A percentile compares a stretch with the other conserved stretches of the same genome.
These are phyloP conservation scores for Zenarchopterus dispar DNA, from an alignment of 2,797 vertebrate genomes.

Conservation along the genomic window DNA sequence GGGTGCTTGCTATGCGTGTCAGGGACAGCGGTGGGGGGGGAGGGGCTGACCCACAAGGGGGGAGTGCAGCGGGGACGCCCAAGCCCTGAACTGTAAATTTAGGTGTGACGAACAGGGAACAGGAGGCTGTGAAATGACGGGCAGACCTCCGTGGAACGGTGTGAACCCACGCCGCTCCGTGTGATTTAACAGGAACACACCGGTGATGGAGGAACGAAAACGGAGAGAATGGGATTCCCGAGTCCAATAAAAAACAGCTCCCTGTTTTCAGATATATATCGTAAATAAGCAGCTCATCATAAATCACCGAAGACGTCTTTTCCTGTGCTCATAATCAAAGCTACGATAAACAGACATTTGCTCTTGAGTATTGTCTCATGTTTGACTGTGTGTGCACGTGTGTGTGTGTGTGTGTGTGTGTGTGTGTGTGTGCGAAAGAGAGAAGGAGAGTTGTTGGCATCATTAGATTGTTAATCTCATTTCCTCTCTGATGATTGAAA, in stretches of 20 bases:
- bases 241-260: slow-evolving; percentile 39
- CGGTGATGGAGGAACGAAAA: slow-evolving; percentile 38
- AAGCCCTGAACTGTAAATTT: slow-evolving; percentile 76
- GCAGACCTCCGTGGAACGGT: slow-evolving; percentile 44
- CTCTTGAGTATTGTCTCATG: slow-evolving; percentile 49
- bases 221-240: slow-evolving; percentile 34
- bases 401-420: slow-evolving; percentile 14
- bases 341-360: slow-evolving; percentile 50
- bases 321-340: slow-evolving; percentile 53
- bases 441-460: slow-evolving; percentile 49
- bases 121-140: slow-evolving; percentile 60
- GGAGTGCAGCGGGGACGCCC: slow-evolving; percentile 48
- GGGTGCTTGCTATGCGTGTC: slow-evolving; percentile 80
- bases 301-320: slow-evolving; percentile 47
- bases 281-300: slow-evolving; percentile 63
- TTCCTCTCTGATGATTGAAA: slow-evolving; percentile 84
- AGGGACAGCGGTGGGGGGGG: slow-evolving; percentile 67
- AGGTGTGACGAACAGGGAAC: slow-evolving; percentile 59
- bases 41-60: slow-evolving; percentile 67
- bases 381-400: slow-evolving; percentile 17
- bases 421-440: slow-evolving; percentile 11
- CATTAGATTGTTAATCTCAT: slow-evolving; percentile 84
- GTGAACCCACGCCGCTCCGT: slow-evolving; percentile 26
- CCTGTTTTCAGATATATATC: slow-evolving; percentile 59
- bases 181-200: slow-evolving; percentile 71